phyloP scores from a whole-genome alignment of 2,113 vertebrate species.

The Eolophus roseicapilla region DNA sequence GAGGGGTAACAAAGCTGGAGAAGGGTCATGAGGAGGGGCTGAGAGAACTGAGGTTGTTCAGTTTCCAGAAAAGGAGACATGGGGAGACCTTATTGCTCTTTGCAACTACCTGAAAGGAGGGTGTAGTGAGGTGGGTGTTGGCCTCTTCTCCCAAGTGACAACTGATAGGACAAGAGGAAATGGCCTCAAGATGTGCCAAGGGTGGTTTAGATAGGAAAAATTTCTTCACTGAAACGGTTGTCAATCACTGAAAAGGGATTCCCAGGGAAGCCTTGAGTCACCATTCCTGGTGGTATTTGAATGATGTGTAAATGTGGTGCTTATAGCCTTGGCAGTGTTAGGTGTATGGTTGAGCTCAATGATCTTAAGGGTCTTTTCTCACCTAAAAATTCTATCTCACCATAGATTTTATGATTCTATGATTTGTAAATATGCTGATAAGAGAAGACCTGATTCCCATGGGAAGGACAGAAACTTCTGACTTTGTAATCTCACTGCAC shows the following conservation, averaged over 20 bases:
- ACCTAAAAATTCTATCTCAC: not conserved
- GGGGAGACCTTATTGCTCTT: not conserved
- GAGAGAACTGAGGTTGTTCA: not conserved
- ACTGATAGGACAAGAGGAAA: not conserved
- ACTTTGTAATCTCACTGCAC: not conserved
- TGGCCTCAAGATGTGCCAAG: not conserved
- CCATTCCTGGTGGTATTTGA: not conserved
- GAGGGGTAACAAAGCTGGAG: fast-evolving
- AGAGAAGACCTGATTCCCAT: not conserved
- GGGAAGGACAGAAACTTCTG: not conserved
- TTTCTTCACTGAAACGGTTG: fast-evolving
- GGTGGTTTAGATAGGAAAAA: not conserved
- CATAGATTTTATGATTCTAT: not conserved
- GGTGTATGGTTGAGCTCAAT: fast-evolving
- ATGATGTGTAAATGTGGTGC: fast-evolving
- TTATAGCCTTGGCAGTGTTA: not conserved
- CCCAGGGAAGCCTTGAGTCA: not conserved
- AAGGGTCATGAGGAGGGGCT: not conserved
- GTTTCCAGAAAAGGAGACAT: not conserved
- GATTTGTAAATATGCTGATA: not conserved
- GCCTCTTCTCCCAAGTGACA: not conserved
- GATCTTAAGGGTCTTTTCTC: not conserved
- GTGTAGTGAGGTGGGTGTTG: fast-evolving
- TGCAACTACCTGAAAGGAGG: not conserved
- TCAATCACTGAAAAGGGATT: not conserved